Evolutionary conservation across 1,140 invertebrate species (phyloP).

Genomic region (Sminthurinus signatus): DNA sequence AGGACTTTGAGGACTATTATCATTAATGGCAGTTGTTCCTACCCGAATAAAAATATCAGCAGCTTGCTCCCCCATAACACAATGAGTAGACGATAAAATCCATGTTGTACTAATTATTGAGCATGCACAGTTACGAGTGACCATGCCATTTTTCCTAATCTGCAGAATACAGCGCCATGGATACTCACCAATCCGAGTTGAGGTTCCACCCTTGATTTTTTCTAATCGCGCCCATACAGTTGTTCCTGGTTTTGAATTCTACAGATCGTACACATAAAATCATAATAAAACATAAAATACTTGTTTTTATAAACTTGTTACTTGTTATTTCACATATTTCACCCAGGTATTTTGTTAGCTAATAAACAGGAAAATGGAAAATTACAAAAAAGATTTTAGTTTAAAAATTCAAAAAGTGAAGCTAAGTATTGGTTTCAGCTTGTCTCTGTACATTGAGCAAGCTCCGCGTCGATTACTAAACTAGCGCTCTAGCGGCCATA

Average conservation of each 20-base stretch:
- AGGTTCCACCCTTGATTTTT: background rate
- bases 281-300: no score
- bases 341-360: no score
- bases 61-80: background rate
- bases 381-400: no score
- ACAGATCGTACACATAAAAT: no score
- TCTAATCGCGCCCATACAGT: background rate
- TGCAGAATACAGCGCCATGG: background rate
- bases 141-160: background rate
- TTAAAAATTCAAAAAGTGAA: no score
- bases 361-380: no score
- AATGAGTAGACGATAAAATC: background rate
- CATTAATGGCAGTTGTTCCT: background rate
- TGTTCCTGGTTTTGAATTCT: no score
- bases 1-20: no score
- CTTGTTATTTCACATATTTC: background rate
- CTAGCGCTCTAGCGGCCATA: no score
- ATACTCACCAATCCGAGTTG: background rate
- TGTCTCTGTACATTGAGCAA: no score
- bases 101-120: background rate
- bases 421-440: no score
- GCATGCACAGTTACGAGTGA: background rate
- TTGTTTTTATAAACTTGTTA: background rate
- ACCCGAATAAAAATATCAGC: background rate
- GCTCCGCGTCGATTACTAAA: no score